These are phyloP conservation scores for Epizoanthus illoricatus DNA, from an alignment of 92 coral and sea anemone genomes.

Conservation along the genomic window DNA sequence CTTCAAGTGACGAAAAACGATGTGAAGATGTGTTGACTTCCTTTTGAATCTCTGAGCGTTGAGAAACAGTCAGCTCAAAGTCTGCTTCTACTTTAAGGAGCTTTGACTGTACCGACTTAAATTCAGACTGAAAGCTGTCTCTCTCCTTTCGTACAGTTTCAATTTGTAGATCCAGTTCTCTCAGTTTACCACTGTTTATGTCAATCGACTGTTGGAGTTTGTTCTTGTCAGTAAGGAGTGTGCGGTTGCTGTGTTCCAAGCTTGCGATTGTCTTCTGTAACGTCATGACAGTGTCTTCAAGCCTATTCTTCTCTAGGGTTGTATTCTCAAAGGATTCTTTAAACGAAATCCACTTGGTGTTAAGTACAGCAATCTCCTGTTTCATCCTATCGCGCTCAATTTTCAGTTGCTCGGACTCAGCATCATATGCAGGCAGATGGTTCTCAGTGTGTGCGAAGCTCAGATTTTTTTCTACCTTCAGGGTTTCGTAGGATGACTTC, in stretches of 20 bases:
- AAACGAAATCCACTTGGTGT: conserved; percentile 39
- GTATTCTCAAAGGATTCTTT: conserved; percentile 43
- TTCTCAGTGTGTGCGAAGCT: conserved; percentile 23
- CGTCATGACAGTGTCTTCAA: conserved; percentile 40
- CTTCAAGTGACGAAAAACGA: conserved; percentile 47
- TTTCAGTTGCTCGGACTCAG: conserved; percentile 35
- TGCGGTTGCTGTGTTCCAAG: conserved; percentile 41
- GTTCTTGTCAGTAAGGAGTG: conserved; percentile 44
- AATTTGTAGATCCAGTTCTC: conserved; percentile 15
- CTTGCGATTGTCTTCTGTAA: conserved; percentile 36
- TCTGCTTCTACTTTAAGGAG: conserved; percentile 38
- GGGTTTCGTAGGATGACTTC: conserved; percentile 20
- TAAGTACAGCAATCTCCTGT: conserved; percentile 35
- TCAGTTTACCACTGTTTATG: conserved; percentile 6
- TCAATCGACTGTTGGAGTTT: conserved; percentile 28
- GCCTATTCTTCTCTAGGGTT: conserved; percentile 36
- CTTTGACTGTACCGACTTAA: conserved; percentile 17
- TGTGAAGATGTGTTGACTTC: conserved; percentile 23
- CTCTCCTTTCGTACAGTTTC: conserved; percentile 25
- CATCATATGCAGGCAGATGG: conserved; percentile 30
- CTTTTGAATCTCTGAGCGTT: conserved; percentile 21
- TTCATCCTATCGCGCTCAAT: conserved; percentile 43
- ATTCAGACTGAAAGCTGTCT: conserved; percentile 30
- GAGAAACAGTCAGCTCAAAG: conserved; percentile 25
- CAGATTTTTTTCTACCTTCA: conserved; percentile 21